Evolutionary conservation across 2,888 invertebrate genomes (phyloP).

Genomic region (Nymphalis urticae): DNA sequence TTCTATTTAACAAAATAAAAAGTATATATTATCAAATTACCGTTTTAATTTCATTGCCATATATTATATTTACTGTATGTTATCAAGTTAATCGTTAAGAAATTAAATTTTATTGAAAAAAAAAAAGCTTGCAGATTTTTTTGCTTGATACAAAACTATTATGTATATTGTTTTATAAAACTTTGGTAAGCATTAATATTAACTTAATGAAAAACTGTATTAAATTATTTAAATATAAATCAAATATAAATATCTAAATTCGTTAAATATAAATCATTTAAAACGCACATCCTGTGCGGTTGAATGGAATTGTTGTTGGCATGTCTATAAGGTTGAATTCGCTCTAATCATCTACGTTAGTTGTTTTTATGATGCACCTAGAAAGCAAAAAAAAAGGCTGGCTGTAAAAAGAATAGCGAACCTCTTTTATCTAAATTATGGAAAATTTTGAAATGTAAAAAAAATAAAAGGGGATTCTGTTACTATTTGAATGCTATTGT

Average conservation of each 20-base stretch:
- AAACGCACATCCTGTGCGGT: constrained; percentile 8
- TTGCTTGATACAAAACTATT: too few species aligned
- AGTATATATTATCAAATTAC: too few species aligned
- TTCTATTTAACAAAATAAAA: too few species aligned
- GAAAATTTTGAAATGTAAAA: constrained; percentile 81
- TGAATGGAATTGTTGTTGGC: constrained; percentile 9
- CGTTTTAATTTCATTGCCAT: too few species aligned
- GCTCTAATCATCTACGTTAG: neutral
- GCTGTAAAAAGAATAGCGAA: constrained; percentile 58
- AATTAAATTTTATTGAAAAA: too few species aligned
- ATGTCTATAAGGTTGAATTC: constrained; percentile 14
- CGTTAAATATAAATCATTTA: neutral
- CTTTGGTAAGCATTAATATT: neutral
- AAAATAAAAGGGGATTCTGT: constrained; percentile 25
- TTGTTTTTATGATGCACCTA: constrained; percentile 14
- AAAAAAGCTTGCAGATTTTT: too few species aligned
- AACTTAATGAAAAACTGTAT: constrained; percentile 1
- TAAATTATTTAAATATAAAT: too few species aligned
- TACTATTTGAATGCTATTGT: constrained; percentile 28
- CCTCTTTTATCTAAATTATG: constrained; percentile 80
- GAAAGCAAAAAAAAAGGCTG: constrained; percentile 23
- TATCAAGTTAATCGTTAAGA: too few species aligned
- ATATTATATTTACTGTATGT: too few species aligned
- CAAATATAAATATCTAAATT: too few species aligned
- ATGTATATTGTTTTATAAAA: too few species aligned